Conservation (phyloP, 2,888 invertebrate genomes). For the Cotesia congregata region DNA sequence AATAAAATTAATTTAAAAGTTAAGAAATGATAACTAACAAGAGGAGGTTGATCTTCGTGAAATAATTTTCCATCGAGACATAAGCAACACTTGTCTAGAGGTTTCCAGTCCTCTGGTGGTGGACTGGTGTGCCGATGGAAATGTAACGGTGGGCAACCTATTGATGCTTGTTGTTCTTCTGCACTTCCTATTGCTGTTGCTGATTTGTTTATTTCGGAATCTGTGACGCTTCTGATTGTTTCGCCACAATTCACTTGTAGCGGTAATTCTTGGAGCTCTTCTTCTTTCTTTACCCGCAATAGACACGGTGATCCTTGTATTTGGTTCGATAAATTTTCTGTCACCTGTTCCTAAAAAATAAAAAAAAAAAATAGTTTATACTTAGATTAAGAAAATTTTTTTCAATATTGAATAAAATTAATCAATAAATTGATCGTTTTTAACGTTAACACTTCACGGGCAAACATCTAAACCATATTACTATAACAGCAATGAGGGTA, state of each 20-base stretch:
- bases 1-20: neutral
- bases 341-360: conserved; percentile 58
- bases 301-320: conserved; percentile 65
- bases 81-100: conserved; percentile 87
- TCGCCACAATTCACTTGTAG: conserved; percentile 50
- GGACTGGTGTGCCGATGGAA: conserved; percentile 65
- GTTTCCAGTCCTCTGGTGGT: conserved; percentile 80
- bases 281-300: conserved; percentile 68
- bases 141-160: conserved; percentile 54
- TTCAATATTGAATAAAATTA: neutral
- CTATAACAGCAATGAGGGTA: too few relatives aligned
- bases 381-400: conserved; percentile 9
- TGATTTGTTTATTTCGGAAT: conserved; percentile 51
- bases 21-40: conserved; percentile 68
- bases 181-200: conserved; percentile 48
- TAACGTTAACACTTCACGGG: too few relatives aligned
- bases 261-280: conserved; percentile 65
- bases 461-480: too few relatives aligned
- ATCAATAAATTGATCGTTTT: too few relatives aligned
- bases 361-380: neutral
- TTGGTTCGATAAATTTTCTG: conserved; percentile 63
- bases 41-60: conserved; percentile 73
- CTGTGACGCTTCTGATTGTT: conserved; percentile 41
- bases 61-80: conserved; percentile 82
- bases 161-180: conserved; percentile 56